Base-by-base conservation (phyloP, 64 coral and sea anemone species). In the Hydrozoanthus tunicans region DNA sequence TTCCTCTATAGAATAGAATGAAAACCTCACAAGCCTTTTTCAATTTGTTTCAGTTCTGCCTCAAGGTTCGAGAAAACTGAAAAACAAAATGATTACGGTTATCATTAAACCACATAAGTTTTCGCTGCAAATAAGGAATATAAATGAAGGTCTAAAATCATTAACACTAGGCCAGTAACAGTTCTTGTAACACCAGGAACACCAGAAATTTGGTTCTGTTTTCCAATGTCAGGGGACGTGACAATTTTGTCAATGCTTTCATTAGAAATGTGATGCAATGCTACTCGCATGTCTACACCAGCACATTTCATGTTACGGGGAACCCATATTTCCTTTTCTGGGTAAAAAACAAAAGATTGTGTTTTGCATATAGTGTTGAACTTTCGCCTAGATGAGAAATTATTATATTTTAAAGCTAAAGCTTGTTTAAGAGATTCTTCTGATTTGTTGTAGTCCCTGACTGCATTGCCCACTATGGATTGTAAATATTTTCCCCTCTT, bases 51-150 rank as follows among this genome's bases (percentile, higher is more conserved):
- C 20, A 20, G 20, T 20, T 20, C 20, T 20, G 20, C 20, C 20
- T 20, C 20, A 20, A 20, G 20, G 20, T 20, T 20, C 20, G 20
- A 20, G 81, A 85, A 70, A 84, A 70, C 20, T 70, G 62, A 65
- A 83, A 53, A 53, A 81, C 25, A 52, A 81, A 83, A 62, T 67
- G 81, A 51, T 83, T 68, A 83, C 6, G 66, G 71, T 69, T 67
- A 20, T 71, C 82, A 59, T 86, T 86, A 13, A 86, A 14, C 82
- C 82, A 72, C n/a, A 86, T n/a, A 58, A 72, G 51, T 23, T 71
- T 66, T 58, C 5, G 17, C 9, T 6, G 7, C 52, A 58, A 24
- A 86, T 86, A 56, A 56, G 82, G 82, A 55, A 86, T 43, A 43
- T 43, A 43, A 43, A 53, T 75, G 32, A 5, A 75, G 72, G 4